Evolutionary conservation across 2,797 vertebrate species (phyloP), one percentile per base, ranked within the genome.

Genomic region (Acanthiza pusilla): DNA sequence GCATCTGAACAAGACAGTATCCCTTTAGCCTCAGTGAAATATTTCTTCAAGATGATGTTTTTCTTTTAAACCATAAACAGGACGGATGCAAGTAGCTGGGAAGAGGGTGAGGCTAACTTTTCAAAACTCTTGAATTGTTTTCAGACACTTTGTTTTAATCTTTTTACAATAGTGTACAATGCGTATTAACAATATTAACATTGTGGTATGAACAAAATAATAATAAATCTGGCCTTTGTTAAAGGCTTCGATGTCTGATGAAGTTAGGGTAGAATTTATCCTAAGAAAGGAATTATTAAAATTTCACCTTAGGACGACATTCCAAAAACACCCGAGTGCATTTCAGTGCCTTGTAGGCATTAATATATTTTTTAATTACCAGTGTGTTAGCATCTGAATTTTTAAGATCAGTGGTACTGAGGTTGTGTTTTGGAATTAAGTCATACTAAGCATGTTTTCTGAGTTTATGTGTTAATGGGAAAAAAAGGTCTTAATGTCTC

Each of bases 131-230:
- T 84, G 55, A 96, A 94, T 85, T 92, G 62, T 82, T 96, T 96
- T 93, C 92, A 97, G 90, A 96, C 50, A 84, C 57, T 96, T 97
- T 90, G 79, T 87, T 89, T 94, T 75, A 78, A 82, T 85, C 96
- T 92, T 95, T 97, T 96, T 97, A 98, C 94, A 97, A 66, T 97
- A 97, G 97, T 96, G 82, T 96, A 97, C 94, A 98, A 54, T 80
- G 83, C 94, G 68, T 98, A 97, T 97, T 97, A 97, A 97, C 97
- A 98, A 97, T 97, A 97, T 97, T 97, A 97, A 97, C 96, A 97
- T 96, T 96, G 87, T 71, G 87, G 68, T 96, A 93, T 95, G 90
- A 72, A 91, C 83, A 90, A 96, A 93, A 54, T 75, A 92, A 42
- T 27, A 79, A 76, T 36, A 91, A 91, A 88, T 89, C 54, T 80